Percentiles rank a stretch among this genome's conserved stretches.
Evolutionary conservation across 2,888 invertebrate genomes (phyloP).

Genomic region (Tetragnatha montana): DNA sequence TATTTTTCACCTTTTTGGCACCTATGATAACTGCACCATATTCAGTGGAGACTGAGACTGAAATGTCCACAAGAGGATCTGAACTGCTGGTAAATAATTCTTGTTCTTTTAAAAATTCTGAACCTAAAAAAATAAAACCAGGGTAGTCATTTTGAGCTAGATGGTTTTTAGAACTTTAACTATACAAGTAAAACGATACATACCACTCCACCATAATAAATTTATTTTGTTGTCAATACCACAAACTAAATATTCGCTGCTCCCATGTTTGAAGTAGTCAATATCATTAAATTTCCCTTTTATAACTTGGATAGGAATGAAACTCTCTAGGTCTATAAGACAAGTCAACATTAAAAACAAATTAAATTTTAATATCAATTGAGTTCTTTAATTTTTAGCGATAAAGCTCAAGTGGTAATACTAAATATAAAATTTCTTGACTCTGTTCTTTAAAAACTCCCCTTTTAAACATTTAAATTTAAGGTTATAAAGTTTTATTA

Average conservation of each 20-base stretch:
- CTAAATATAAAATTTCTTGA: too few relatives aligned
- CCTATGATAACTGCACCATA: neutral
- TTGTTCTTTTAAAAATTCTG: slow-evolving; percentile 8
- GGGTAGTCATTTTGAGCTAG: neutral
- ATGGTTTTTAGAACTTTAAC: neutral
- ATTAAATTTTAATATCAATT: slow-evolving; percentile 3
- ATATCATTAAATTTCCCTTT: neutral
- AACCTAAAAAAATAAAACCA: neutral
- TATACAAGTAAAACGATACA: neutral
- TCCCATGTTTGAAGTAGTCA: slow-evolving; percentile 28
- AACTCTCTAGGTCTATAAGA: neutral
- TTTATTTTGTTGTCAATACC: slow-evolving; percentile 3
- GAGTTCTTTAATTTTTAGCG: neutral
- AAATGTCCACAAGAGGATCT: slow-evolving; percentile 20
- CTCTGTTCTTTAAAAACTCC: too few relatives aligned
- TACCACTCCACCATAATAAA: slow-evolving; percentile 42
- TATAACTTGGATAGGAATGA: neutral
- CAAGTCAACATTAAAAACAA: neutral
- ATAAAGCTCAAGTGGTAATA: too few relatives aligned
- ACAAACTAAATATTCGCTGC: slow-evolving; percentile 25
- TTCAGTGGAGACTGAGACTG: neutral
- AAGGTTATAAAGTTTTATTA: too few relatives aligned
- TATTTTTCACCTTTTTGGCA: neutral
- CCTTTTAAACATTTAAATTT: too few relatives aligned
- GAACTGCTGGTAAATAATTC: slow-evolving; percentile 1